Conservation (phyloP, 2,797 vertebrate genomes). For the Schizopygopsis pylzovi region DNA sequence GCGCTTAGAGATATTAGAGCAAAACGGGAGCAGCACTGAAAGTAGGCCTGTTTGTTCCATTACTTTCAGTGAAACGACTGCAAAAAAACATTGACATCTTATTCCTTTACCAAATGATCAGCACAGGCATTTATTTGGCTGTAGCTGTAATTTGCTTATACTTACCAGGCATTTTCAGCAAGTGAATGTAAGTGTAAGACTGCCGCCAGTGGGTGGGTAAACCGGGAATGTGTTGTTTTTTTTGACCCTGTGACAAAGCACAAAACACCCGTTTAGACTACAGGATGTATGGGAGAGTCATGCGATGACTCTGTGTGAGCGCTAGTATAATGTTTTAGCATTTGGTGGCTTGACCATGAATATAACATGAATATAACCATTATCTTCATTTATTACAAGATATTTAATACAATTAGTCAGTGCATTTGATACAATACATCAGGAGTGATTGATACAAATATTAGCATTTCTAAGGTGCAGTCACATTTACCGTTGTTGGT, state of each 20-base stretch:
- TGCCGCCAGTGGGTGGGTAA: background rate
- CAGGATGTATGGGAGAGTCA: background rate
- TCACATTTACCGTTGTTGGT: background rate
- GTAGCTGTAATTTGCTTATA: slow-evolving; percentile 9
- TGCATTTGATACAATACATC: background rate
- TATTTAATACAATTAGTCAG: background rate
- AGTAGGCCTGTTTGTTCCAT: slow-evolving; percentile 12
- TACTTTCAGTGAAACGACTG: background rate
- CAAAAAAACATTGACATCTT: slow-evolving; percentile 33
- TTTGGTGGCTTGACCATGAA: background rate
- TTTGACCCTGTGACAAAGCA: background rate
- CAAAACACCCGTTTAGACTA: background rate
- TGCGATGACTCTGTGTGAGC: background rate
- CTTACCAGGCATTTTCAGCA: background rate
- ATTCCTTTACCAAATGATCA: slow-evolving; percentile 2
- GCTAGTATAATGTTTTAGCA: background rate
- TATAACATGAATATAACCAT: background rate
- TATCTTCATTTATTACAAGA: background rate
- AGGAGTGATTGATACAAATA: background rate
- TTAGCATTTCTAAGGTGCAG: background rate
- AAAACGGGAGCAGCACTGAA: background rate
- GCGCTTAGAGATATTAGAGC: background rate
- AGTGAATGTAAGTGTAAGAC: background rate
- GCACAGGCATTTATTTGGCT: slow-evolving; percentile 5
- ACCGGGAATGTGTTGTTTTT: background rate